A percentile compares a stretch with the other conserved stretches of the same genome.
phyloP scores from a whole-genome alignment of 2,797 vertebrate species.

The Steatocranus sp. region DNA sequence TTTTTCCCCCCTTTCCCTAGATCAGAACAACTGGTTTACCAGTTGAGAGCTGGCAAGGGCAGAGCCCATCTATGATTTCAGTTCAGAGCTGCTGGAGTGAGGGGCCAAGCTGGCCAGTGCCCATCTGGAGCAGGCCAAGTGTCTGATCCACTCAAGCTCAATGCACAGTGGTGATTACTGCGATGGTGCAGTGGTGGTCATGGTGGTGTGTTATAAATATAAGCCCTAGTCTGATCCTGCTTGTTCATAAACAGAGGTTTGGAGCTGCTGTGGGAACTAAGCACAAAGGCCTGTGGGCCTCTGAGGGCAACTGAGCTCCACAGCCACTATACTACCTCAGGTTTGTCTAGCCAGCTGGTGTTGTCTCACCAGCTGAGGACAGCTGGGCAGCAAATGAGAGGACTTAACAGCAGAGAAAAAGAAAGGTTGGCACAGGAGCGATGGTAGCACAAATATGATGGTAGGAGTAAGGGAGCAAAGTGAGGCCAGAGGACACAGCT shows the following conservation, averaged over 20 bases:
- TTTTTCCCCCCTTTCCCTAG: constrained; percentile 59
- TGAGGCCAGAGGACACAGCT: constrained; percentile 27
- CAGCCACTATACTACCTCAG: constrained; percentile 54
- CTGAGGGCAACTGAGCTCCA: constrained; percentile 48
- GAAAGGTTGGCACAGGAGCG: constrained; percentile 39
- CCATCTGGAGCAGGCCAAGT: constrained; percentile 80
- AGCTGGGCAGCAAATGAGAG: constrained; percentile 41
- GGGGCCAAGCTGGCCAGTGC: constrained; percentile 80
- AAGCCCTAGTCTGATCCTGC: constrained; percentile 78
- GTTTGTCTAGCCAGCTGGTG: constrained; percentile 49
- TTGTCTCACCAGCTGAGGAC: constrained; percentile 53
- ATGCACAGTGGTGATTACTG: constrained; percentile 81
- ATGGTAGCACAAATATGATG: constrained; percentile 40
- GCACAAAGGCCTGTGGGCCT: constrained; percentile 69
- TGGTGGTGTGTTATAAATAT: constrained; percentile 86
- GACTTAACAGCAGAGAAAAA: constrained; percentile 43
- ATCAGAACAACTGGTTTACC: constrained; percentile 79
- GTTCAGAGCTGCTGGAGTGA: constrained; percentile 60
- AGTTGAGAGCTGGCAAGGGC: constrained; percentile 77
- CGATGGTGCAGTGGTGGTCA: constrained; percentile 76
- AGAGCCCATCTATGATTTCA: constrained; percentile 79
- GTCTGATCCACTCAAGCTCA: constrained; percentile 79
- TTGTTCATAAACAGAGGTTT: constrained; percentile 78
- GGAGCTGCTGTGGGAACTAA: constrained; percentile 78
- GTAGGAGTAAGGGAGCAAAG: not conserved